phyloP scores from a whole-genome alignment of 2,113 vertebrate species.

The Ibidorhyncha struthersii region DNA sequence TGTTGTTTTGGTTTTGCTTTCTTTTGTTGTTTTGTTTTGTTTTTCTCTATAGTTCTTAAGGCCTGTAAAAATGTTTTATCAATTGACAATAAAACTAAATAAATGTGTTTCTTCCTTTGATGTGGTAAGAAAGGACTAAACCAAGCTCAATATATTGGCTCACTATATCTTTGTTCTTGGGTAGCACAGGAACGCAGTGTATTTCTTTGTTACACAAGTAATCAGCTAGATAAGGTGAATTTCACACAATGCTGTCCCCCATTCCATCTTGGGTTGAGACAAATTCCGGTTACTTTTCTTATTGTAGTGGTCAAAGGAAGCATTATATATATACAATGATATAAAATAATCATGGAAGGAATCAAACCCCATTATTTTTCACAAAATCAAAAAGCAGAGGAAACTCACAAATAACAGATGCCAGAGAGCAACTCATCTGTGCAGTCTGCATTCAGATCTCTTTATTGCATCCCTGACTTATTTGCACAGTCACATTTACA shows the following conservation, averaged over 20 bases:
- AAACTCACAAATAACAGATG: not conserved
- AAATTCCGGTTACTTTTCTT: not conserved
- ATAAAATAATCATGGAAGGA: not conserved
- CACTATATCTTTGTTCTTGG: not conserved
- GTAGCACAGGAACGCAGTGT: accelerated
- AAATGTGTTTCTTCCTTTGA: not conserved
- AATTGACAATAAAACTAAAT: not conserved
- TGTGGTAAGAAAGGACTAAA: not conserved
- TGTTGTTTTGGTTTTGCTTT: not conserved
- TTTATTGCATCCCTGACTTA: not conserved
- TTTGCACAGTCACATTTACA: not conserved
- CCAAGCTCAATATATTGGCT: not conserved
- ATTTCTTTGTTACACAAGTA: not conserved
- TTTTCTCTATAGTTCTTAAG: not conserved
- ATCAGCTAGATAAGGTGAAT: not conserved
- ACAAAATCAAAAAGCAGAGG: not conserved
- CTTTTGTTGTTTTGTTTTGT: not conserved
- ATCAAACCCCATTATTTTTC: not conserved
- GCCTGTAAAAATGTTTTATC: not conserved
- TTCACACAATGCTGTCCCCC: not conserved
- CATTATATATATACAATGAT: not conserved
- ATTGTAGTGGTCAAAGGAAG: not conserved
- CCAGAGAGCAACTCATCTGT: not conserved
- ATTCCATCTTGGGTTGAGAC: not conserved
- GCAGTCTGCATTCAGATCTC: not conserved